Evolutionary conservation across 2,797 vertebrate genomes (phyloP).

Genomic region (Parotocinclus haroldoi): DNA sequence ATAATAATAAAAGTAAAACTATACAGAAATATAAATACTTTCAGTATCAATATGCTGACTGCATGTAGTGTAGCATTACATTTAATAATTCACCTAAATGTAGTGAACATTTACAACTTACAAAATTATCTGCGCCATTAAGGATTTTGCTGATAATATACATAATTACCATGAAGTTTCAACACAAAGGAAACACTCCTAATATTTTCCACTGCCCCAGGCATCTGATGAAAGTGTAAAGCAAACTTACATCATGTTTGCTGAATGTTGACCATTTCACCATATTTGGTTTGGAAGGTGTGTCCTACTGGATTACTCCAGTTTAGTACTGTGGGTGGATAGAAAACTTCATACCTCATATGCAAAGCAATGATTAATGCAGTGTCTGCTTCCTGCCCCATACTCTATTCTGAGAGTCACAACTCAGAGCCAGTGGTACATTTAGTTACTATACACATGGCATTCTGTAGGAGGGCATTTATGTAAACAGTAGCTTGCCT

Average conservation of each 20-base stretch:
- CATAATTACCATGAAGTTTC: too few species aligned
- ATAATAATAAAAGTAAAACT: slow-evolving; percentile 19
- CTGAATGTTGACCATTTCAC: slow-evolving; percentile 3
- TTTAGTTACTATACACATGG: slow-evolving; percentile 10
- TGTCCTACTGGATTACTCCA: neutral
- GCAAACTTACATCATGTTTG: slow-evolving; percentile 13
- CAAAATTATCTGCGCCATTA: too few species aligned
- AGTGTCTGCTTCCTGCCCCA: neutral
- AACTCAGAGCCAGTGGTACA: slow-evolving; percentile 16
- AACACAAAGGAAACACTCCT: too few species aligned
- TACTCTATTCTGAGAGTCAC: neutral
- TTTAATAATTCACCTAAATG: slow-evolving; percentile 1
- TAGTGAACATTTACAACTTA: too few species aligned
- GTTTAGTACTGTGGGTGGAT: slow-evolving; percentile 4
- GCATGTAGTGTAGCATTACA: neutral
- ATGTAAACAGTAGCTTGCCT: slow-evolving; percentile 37
- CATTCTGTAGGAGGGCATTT: slow-evolving; percentile 28
- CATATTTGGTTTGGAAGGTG: slow-evolving; percentile 7
- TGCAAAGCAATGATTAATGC: neutral
- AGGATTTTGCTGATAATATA: too few species aligned
- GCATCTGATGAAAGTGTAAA: neutral
- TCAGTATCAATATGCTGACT: slow-evolving; percentile 6
- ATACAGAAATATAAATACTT: neutral
- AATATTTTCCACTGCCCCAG: too few species aligned
- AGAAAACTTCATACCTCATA: neutral